Base-by-base conservation (phyloP, 1,140 invertebrate genomes). In the Cepaea nemoralis region DNA sequence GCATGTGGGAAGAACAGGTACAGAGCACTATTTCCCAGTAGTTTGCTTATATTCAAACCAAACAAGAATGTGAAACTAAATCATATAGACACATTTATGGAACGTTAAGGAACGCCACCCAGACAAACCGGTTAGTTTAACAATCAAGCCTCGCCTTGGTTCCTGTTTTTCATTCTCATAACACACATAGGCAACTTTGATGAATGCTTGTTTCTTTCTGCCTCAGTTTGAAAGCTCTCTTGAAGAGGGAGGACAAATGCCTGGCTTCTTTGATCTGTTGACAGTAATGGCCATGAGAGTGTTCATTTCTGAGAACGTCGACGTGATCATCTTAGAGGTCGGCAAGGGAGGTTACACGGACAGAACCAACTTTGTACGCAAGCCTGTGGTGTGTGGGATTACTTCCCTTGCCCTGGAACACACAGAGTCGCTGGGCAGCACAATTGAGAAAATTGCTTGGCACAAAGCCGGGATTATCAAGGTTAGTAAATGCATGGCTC, bases 391-490 rank as follows among this genome's bases (percentile, higher is more conserved):
- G 10, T 95, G 96, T 86, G 98, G 97, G 77, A 95, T 99, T 39
- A 96, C 97, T 0, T 96, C 96, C 3, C 91, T 99, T 66, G 97
- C 96, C 0, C 87, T 97, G 22, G 98, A 99, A 90, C 98, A 99
- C 89, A 89, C 87, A 5, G 91, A 92, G 0, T 91, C 99, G 6
- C 90, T 99, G 19, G 98, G 98, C 1, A 91, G 94, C 37, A 97
- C 96, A 0, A 87, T 99, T 14, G 93, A 95, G 82, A 92, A 96
- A 89, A 99, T 99, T 83, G 97, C 98, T 0, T 95, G 94, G 92
- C 96, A 99, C 80, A 99, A 99, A 92, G 95, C 96, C 0, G 98
- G 98, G 6, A 98, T 99, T 80, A 96, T 99, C 91, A 99, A 99
- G 86, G 90, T 91, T 84, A 79, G 77, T 24, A 27, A 35, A 0